Evolutionary conservation across 30 jellyfish, hydroid and myxozoan species (phyloP).

Genomic region (Aurelia aurita complex sp. Pacific): DNA sequence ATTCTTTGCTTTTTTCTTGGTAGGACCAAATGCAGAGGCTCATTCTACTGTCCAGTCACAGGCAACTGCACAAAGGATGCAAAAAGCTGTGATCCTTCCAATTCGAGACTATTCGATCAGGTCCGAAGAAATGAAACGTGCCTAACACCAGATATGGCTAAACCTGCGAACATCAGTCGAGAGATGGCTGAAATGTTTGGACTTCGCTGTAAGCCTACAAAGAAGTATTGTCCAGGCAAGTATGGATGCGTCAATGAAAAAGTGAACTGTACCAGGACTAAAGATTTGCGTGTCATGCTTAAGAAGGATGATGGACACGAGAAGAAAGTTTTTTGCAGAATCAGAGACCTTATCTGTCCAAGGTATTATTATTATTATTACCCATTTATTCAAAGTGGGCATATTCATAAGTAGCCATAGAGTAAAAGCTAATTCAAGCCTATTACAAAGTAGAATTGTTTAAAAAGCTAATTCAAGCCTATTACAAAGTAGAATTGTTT

Average conservation of each 20-base stretch:
- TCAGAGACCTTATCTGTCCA: slow-evolving; percentile 55
- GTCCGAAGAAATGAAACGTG: slow-evolving; percentile 18
- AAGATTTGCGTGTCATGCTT: background rate
- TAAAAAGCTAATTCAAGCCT: too few relatives aligned
- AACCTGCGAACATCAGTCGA: slow-evolving; percentile 5
- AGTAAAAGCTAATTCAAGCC: too few relatives aligned
- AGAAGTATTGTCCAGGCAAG: slow-evolving; percentile 42
- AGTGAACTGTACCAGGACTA: slow-evolving; percentile 24
- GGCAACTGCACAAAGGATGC: slow-evolving; percentile 16
- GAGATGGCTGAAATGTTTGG: slow-evolving; percentile 28
- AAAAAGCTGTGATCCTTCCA: slow-evolving; percentile 21
- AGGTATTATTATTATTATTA: background rate
- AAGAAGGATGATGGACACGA: slow-evolving; percentile 4
- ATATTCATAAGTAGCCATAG: too few relatives aligned
- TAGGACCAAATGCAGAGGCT: slow-evolving; percentile 14
- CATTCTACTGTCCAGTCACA: slow-evolving; percentile 26
- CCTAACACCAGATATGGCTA: slow-evolving; percentile 3
- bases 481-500: too few relatives aligned
- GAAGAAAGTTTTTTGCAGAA: slow-evolving; percentile 34
- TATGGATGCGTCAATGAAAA: slow-evolving; percentile 14
- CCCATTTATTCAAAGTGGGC: background rate
- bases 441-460: too few relatives aligned
- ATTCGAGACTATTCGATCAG: slow-evolving; percentile 1
- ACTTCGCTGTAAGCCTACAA: slow-evolving; percentile 12
- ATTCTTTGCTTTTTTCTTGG: background rate